phyloP scores from a whole-genome alignment of 2,888 invertebrate species.

The Plutella xylostella region DNA sequence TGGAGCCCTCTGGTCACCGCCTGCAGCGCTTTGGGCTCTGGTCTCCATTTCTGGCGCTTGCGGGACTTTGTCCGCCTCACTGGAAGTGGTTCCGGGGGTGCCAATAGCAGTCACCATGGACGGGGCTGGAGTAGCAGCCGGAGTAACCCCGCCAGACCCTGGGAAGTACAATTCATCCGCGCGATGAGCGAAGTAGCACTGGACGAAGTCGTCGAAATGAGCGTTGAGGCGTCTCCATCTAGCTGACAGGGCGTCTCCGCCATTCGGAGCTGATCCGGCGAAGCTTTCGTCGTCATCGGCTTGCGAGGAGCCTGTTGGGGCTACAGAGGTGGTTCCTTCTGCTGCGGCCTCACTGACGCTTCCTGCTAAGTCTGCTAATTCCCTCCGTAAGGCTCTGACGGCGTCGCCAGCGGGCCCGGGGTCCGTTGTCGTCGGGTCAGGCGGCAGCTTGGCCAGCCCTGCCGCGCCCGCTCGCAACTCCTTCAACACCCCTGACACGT shows the following conservation, averaged over 20 bases:
- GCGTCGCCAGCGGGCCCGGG: conserved; percentile 24
- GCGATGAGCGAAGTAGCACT: conserved; percentile 85
- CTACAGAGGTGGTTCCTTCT: conserved; percentile 14
- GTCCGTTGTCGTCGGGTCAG: conserved; percentile 48
- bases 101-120: neutral
- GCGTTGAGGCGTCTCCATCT: conserved; percentile 82
- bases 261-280: conserved; percentile 23
- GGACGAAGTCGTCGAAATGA: conserved; percentile 91
- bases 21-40: conserved; percentile 17
- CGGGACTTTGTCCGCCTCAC: conserved; percentile 6
- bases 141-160: conserved; percentile 25
- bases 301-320: conserved; percentile 20
- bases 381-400: conserved; percentile 30
- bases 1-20: conserved; percentile 28
- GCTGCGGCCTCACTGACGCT: conserved; percentile 37
- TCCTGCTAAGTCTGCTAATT: conserved; percentile 56
- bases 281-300: conserved; percentile 43
- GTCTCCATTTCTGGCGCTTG: conserved; percentile 2
- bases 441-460: conserved; percentile 4
- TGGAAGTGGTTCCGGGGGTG: neutral
- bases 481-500: conserved; percentile 61
- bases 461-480: conserved; percentile 23
- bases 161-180: conserved; percentile 78
- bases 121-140: conserved; percentile 26
- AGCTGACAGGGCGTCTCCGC: conserved; percentile 69